A percentile compares a stretch with the other conserved stretches of the same genome.
Evolutionary conservation across 2,113 vertebrate species (phyloP).

Genomic region (Mustela nigripes): DNA sequence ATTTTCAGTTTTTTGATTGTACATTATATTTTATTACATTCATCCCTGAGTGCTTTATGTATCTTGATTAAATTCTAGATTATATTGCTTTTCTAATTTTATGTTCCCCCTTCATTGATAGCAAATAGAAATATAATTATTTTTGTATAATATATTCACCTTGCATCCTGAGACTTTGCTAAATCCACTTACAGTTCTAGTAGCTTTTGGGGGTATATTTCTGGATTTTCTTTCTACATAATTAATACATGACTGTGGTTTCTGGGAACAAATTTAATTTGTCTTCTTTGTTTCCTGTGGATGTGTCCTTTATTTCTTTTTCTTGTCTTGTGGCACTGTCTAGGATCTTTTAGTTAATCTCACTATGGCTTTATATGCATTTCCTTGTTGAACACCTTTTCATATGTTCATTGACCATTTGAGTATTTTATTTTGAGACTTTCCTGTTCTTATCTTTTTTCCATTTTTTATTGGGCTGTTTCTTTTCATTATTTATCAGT

Average conservation of each 20-base stretch:
- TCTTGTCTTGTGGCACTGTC: neutral
- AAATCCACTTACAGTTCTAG: neutral
- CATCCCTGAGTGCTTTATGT: neutral
- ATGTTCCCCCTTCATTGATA: neutral
- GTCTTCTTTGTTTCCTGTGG: constrained; percentile 26
- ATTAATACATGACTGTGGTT: constrained; percentile 8
- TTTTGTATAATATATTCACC: neutral
- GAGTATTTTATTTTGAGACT: constrained; percentile 41
- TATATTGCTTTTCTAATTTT: constrained; percentile 3
- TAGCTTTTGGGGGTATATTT: neutral
- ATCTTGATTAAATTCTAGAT: neutral
- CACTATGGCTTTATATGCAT: neutral
- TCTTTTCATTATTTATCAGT: neutral
- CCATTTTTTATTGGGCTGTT: neutral
- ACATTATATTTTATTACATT: neutral
- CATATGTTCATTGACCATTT: neutral
- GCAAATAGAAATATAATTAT: neutral
- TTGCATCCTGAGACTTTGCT: neutral
- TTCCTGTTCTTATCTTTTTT: neutral
- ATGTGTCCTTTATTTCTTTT: constrained; percentile 11
- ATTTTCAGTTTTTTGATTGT: neutral
- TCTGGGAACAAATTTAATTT: neutral
- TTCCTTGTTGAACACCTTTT: constrained; percentile 9
- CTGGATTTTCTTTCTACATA: neutral
- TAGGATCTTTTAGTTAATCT: neutral